Conservation (phyloP, 2,797 vertebrate genomes). For the Ptychobarbus kaznakovi region DNA sequence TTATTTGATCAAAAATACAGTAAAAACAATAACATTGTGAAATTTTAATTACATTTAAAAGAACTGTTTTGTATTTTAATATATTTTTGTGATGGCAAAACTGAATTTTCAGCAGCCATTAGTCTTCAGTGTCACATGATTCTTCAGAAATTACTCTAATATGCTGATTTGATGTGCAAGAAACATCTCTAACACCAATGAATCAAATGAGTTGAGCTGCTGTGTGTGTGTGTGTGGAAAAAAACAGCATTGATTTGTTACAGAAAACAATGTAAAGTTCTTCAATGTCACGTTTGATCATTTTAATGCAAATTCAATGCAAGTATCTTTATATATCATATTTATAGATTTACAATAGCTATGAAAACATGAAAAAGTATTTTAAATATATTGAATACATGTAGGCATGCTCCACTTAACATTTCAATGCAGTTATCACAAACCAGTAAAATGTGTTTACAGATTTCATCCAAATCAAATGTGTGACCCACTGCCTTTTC, state of each 20-base stretch:
- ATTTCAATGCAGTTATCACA: conserved; percentile 70
- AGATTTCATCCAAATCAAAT: conserved; percentile 81
- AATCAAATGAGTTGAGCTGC: too few species aligned
- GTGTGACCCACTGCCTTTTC: conserved; percentile 86
- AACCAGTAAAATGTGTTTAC: conserved; percentile 79
- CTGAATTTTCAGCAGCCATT: not conserved
- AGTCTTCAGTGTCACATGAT: not conserved
- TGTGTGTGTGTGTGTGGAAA: not conserved
- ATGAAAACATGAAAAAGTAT: not conserved
- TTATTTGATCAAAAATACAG: not conserved
- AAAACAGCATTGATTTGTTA: not conserved
- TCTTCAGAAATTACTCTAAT: not conserved
- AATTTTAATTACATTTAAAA: not conserved
- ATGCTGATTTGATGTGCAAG: not conserved
- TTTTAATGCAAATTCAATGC: not conserved
- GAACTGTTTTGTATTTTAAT: not conserved
- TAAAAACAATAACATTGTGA: not conserved
- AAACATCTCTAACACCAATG: not conserved
- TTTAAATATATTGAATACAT: not conserved
- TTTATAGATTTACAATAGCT: not conserved
- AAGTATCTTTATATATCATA: not conserved
- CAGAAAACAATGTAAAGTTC: not conserved
- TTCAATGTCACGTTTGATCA: not conserved
- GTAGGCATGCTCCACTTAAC: not conserved
- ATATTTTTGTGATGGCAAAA: not conserved